These are phyloP conservation scores for Candoia aspera DNA, from an alignment of 2,113 vertebrate species.

Conservation along the genomic window DNA sequence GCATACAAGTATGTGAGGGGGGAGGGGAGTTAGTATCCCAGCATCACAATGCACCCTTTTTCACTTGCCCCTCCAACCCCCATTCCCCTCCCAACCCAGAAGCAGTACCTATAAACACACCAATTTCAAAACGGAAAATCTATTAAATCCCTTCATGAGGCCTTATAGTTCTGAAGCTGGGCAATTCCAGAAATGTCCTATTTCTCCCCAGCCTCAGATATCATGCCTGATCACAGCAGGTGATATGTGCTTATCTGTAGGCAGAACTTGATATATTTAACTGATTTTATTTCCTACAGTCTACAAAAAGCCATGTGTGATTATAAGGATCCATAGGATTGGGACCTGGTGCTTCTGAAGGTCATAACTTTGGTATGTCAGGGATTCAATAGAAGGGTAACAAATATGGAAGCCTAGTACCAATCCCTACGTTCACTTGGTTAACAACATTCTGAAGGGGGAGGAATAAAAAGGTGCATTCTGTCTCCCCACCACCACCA, in stretches of 20 bases:
- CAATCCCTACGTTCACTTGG: not conserved
- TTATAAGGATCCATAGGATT: not conserved
- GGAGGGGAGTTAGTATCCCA: not conserved
- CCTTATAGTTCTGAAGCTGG: slow-evolving; percentile 11
- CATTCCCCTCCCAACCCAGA: not conserved
- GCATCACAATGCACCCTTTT: not conserved
- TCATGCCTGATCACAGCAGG: not conserved
- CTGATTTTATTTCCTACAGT: not conserved
- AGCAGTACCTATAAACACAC: not conserved
- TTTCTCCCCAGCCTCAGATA: not conserved
- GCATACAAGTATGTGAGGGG: not conserved
- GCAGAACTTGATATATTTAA: not conserved
- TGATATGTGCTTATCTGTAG: not conserved
- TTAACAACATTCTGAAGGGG: not conserved
- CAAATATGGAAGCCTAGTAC: not conserved
- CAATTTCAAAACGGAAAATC: slow-evolving; percentile 33
- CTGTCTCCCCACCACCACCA: not conserved
- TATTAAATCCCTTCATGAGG: not conserved
- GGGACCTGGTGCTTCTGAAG: not conserved
- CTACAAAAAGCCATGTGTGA: not conserved
- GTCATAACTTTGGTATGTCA: not conserved
- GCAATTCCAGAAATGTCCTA: not conserved
- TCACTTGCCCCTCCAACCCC: not conserved
- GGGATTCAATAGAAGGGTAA: not conserved
- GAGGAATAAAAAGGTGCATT: not conserved